These are phyloP conservation scores for Micrastur ruficollis DNA, from an alignment of 2,797 vertebrate species.

Conservation along the genomic window DNA sequence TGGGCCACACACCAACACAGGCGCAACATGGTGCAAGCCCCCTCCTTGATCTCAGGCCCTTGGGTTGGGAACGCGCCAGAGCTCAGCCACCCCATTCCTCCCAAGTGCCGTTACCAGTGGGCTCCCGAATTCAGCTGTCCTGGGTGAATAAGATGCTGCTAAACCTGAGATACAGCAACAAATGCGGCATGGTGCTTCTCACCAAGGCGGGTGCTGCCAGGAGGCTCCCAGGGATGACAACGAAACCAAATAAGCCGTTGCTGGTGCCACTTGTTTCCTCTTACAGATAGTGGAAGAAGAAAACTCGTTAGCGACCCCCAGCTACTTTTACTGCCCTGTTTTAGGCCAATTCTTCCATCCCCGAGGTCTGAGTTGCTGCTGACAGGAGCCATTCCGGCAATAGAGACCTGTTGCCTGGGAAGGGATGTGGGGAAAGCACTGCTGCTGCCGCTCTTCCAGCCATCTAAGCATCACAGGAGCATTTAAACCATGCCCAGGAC, in stretches of 20 bases:
- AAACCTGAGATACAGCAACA: background rate
- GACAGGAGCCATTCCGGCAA: background rate
- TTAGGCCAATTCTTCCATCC: background rate
- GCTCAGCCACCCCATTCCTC: background rate
- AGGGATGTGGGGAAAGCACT: background rate
- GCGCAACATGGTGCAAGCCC: background rate
- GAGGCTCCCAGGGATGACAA: accelerated
- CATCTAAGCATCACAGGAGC: background rate
- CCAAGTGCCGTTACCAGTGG: accelerated
- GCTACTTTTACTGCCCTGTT: background rate
- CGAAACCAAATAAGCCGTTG: accelerated
- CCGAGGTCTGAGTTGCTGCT: background rate
- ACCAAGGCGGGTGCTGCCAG: accelerated
- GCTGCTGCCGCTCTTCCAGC: background rate
- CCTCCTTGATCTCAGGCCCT: background rate
- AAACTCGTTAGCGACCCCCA: accelerated
- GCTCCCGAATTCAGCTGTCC: background rate
- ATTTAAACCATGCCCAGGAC: accelerated
- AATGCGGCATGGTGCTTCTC: accelerated
- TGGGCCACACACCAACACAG: accelerated
- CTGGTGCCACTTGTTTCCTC: background rate
- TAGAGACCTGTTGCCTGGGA: background rate
- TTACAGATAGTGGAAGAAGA: background rate
- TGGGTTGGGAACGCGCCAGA: accelerated
- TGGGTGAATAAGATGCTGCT: background rate